A percentile compares a stretch with the other conserved stretches of the same genome.
These are phyloP conservation scores for Coleophora deauratella DNA, from an alignment of 2,888 invertebrate species.

Conservation along the genomic window DNA sequence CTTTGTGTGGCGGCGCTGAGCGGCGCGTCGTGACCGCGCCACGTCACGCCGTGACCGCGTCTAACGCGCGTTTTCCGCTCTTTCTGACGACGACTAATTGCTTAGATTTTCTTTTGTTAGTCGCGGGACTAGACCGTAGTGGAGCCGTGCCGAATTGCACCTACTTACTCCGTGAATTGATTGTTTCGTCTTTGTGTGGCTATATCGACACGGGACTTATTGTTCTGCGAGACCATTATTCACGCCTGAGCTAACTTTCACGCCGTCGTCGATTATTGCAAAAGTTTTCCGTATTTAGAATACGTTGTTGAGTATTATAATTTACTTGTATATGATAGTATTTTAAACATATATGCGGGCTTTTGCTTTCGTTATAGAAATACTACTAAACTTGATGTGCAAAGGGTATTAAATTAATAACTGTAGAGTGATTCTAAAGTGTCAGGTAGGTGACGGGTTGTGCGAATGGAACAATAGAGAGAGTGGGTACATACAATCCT, in stretches of 20 bases:
- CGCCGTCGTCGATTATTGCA: slow-evolving; percentile 58
- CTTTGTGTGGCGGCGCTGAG: slow-evolving; percentile 16
- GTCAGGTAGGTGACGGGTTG: slow-evolving; percentile 50
- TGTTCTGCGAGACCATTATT: slow-evolving; percentile 64
- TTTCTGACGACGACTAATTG: slow-evolving; percentile 74
- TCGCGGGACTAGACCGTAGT: slow-evolving; percentile 64
- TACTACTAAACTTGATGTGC: slow-evolving; percentile 21
- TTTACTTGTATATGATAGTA: slow-evolving; percentile 4
- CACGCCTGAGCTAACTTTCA: slow-evolving; percentile 64
- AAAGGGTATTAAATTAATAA: slow-evolving; percentile 42
- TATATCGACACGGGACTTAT: slow-evolving; percentile 69
- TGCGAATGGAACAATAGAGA: slow-evolving; percentile 27
- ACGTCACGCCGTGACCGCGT: slow-evolving; percentile 53
- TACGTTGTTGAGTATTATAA: slow-evolving; percentile 21
- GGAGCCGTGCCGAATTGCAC: slow-evolving; percentile 67
- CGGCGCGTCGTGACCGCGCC: slow-evolving; percentile 41
- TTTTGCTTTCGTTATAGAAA: background rate
- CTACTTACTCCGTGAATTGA: slow-evolving; percentile 72
- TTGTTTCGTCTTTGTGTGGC: slow-evolving; percentile 70
- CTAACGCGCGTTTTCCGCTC: slow-evolving; percentile 73
- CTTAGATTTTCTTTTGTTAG: slow-evolving; percentile 74
- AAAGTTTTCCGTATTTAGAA: slow-evolving; percentile 54
- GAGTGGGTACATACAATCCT: slow-evolving; percentile 59
- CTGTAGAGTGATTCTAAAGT: slow-evolving; percentile 57
- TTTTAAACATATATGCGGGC: slow-evolving; percentile 7